Conservation (phyloP, 2,113 vertebrate genomes). For the Chlorodrepanis virens region DNA sequence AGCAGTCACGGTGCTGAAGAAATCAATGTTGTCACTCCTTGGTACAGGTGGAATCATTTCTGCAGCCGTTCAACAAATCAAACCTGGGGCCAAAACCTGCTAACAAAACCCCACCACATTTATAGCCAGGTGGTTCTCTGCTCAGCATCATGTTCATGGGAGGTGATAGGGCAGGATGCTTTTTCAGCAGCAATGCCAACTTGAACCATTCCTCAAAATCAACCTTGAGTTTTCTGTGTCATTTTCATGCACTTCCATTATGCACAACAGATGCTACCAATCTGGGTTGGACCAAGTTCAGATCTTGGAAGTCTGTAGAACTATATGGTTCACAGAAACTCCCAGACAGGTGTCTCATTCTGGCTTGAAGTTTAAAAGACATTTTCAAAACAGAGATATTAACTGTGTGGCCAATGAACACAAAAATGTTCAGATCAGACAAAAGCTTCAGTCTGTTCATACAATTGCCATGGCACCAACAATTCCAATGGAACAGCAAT, state of each 20-base stretch:
- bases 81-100: background rate
- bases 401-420: background rate
- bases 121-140: background rate
- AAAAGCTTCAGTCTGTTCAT: background rate
- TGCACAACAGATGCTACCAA: background rate
- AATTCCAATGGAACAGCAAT: background rate
- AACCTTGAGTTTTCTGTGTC: background rate
- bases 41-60: background rate
- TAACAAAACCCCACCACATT: background rate
- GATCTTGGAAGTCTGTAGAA: background rate
- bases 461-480: background rate
- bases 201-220: background rate
- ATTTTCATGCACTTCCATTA: background rate
- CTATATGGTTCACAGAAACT: background rate
- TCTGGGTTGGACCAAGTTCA: background rate
- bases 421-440: background rate
- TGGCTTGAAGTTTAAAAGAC: background rate
- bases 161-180: background rate
- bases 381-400: background rate
- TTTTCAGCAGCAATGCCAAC: background rate
- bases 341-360: background rate
- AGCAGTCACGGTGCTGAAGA: background rate
- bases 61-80: background rate
- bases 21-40: background rate
- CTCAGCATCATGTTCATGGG: background rate